These are phyloP conservation scores for Thymelicus acteon DNA, from an alignment of 2,888 invertebrate genomes.

Conservation along the genomic window DNA sequence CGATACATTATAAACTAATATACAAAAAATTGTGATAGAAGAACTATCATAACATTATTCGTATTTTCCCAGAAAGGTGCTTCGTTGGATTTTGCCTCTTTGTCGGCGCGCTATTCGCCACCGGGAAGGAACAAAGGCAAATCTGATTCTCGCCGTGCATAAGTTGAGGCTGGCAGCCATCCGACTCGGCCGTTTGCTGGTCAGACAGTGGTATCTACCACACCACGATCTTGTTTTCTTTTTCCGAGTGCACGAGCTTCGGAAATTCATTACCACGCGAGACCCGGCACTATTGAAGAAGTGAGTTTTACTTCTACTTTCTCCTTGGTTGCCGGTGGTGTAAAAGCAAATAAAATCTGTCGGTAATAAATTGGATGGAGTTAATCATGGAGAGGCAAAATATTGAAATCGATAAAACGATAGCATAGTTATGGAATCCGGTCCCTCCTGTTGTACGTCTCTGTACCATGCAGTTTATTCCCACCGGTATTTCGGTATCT, in stretches of 20 bases:
- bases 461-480: too few species aligned
- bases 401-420: too few species aligned
- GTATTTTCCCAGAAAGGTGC: conserved; percentile 71
- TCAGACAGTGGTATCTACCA: conserved; percentile 86
- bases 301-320: conserved; percentile 66
- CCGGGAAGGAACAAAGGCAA: conserved; percentile 88
- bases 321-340: too few species aligned
- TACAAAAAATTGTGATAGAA: too few species aligned
- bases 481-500: too few species aligned
- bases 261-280: conserved; percentile 76
- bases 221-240: conserved; percentile 87
- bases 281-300: conserved; percentile 85
- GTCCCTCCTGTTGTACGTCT: too few species aligned
- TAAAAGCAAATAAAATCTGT: too few species aligned
- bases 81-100: conserved; percentile 86
- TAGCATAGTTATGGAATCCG: too few species aligned
- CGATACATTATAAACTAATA: too few species aligned
- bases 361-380: too few species aligned
- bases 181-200: conserved; percentile 84
- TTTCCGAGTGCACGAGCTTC: conserved; percentile 88
- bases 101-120: conserved; percentile 86
- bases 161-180: conserved; percentile 85
- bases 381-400: too few species aligned
- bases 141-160: conserved; percentile 81
- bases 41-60: background rate